These are phyloP conservation scores for Halichoeres trimaculatus DNA, from an alignment of 2,113 vertebrate genomes.

Conservation along the genomic window DNA sequence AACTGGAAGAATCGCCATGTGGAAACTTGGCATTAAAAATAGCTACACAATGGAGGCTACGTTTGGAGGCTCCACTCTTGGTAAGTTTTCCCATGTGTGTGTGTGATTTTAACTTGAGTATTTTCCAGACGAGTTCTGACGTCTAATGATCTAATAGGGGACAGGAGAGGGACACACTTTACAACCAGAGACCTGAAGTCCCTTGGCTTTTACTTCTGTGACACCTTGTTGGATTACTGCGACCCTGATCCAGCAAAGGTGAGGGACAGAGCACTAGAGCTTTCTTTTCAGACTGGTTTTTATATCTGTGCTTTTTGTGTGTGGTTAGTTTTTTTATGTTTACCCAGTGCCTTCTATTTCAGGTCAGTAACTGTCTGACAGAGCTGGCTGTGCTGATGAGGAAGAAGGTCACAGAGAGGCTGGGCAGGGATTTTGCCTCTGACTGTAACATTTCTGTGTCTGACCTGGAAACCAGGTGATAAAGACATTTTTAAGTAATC, in stretches of 20 bases:
- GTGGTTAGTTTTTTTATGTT: not conserved
- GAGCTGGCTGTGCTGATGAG: constrained; percentile 80
- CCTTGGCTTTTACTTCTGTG: constrained; percentile 88
- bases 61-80: constrained; percentile 91
- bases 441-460: constrained; percentile 82
- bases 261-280: not conserved
- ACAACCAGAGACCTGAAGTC: constrained; percentile 87
- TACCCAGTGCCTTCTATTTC: constrained; percentile 9
- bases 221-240: constrained; percentile 94
- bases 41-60: constrained; percentile 95
- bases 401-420: constrained; percentile 77
- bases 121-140: not conserved
- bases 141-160: constrained; percentile 72
- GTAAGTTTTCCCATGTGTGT: constrained; percentile 72
- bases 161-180: constrained; percentile 89
- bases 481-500: not conserved
- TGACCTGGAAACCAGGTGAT: constrained; percentile 92
- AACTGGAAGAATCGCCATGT: constrained; percentile 92
- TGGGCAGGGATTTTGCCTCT: constrained; percentile 69
- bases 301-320: not conserved
- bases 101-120: not conserved
- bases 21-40: constrained; percentile 90
- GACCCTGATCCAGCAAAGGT: constrained; percentile 92
- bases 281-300: not conserved
- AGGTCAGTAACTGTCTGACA: constrained; percentile 74